Conservation (phyloP, 2,888 invertebrate species). For the Lycophotia porphyrea region DNA sequence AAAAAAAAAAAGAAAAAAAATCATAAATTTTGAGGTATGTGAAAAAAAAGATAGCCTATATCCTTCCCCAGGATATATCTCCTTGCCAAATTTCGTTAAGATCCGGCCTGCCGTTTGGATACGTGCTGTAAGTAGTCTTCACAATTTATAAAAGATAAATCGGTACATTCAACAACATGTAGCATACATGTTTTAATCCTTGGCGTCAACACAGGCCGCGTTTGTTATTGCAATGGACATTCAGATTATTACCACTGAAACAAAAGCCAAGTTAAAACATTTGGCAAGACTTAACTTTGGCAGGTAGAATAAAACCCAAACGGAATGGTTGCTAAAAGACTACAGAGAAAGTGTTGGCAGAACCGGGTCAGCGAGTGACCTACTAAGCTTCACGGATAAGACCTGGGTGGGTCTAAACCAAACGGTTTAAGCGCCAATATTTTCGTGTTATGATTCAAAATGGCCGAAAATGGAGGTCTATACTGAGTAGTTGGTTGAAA, state of each 20-base stretch:
- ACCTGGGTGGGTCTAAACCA: constrained; percentile 50
- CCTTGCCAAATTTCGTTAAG: too few relatives aligned
- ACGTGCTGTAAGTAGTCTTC: neutral
- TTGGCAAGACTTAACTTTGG: constrained; percentile 49
- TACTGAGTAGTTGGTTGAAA: neutral
- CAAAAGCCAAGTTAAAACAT: constrained; percentile 47
- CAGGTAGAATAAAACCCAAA: constrained; percentile 44
- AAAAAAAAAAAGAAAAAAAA: too few relatives aligned
- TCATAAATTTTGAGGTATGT: too few relatives aligned
- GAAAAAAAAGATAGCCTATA: too few relatives aligned
- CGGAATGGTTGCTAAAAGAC: constrained; percentile 34
- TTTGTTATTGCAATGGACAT: neutral
- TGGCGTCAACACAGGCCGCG: neutral
- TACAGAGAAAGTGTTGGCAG: constrained; percentile 55
- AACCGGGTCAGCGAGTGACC: constrained; percentile 53
- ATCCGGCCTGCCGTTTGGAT: too few relatives aligned
- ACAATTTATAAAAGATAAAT: neutral
- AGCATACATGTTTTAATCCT: neutral
- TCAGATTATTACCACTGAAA: constrained; percentile 4
- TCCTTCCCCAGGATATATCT: too few relatives aligned
- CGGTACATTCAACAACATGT: neutral
- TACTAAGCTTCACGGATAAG: constrained; percentile 50
- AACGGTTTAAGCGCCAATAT: constrained; percentile 30
- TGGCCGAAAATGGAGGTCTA: neutral
- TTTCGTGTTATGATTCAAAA: constrained; percentile 20